Evolutionary conservation across 2,888 invertebrate genomes (phyloP), one percentile per base, ranked within the genome.

Genomic region (Ptychoptera albimana): DNA sequence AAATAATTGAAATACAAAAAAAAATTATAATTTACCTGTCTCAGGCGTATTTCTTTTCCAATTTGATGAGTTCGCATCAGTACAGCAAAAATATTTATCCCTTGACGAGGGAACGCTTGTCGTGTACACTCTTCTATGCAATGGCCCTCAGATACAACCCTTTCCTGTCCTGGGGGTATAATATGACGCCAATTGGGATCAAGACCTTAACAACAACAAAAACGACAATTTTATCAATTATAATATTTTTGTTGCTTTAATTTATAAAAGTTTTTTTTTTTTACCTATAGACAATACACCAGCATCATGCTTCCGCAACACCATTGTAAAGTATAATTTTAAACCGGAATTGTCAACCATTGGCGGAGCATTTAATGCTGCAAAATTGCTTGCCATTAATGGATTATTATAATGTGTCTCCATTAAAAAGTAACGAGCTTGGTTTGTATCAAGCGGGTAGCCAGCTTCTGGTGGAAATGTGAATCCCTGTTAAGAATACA

Each of bases 131-230:
- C 70, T 2, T 72, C 60, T 45, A 73, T 71, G 58, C 78, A 77
- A 55, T 75, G 75, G 9, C 75, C 75, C 47, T 73, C 72, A 31
- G 75, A 73, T 10, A 73, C 60, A 39, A 77, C 77, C 50, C 67
- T 65, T 37, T 70, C 64, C 52, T 75, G 74, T 34, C 73, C 70
- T 1, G 77, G 77, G 5, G 78, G 78, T 48, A 78, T 73, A 48
- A 76, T 72, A 56, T 76, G 74, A 50, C 74, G 61, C 73, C 74
- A 74, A 57, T 72, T 74, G 12, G 75, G 74, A 50, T 74, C 72
- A 57, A 72, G 69, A 15, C 74, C 75, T 45, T 3, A 11, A 9
- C 9, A 11, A 32, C 68, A 73, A 32, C n/a, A 32, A 32, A 7
- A 14, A 82, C 64, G 0, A 79, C 23, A 23, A 23, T 23, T 23